A percentile compares a stretch with the other conserved stretches of the same genome.
These are phyloP conservation scores for Phrynocephalus versicolor DNA, from an alignment of 2,113 vertebrate species.

Conservation along the genomic window DNA sequence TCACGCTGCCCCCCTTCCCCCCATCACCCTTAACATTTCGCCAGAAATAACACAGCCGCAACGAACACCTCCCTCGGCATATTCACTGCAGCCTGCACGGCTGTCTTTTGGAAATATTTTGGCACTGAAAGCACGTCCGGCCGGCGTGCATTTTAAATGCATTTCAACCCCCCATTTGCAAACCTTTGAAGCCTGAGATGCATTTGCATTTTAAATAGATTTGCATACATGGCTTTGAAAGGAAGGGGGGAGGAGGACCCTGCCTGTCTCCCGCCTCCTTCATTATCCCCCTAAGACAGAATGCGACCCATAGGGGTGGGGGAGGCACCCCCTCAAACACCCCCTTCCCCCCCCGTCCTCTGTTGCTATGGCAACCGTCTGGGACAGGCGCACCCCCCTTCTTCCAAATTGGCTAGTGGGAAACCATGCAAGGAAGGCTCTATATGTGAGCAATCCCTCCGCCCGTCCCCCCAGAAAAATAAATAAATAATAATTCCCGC, in stretches of 20 bases:
- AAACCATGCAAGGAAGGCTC: slow-evolving; percentile 13
- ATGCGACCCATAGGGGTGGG: not conserved
- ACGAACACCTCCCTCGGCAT: too few relatives aligned
- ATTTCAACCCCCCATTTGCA: not conserved
- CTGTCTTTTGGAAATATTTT: too few relatives aligned
- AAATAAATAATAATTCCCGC: not conserved
- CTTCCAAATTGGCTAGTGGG: not conserved
- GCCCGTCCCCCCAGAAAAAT: not conserved
- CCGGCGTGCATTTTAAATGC: too few relatives aligned
- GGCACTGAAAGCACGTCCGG: too few relatives aligned
- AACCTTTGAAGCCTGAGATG: not conserved
- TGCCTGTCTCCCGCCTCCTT: not conserved
- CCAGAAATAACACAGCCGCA: too few relatives aligned
- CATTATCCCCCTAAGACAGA: not conserved
- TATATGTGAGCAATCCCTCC: too few relatives aligned
- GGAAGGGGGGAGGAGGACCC: not conserved
- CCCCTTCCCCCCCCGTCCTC: not conserved
- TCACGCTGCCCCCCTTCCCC: too few relatives aligned
- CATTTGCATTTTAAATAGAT: not conserved
- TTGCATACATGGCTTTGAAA: not conserved
- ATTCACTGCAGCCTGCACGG: too few relatives aligned
- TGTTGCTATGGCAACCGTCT: slow-evolving; percentile 66
- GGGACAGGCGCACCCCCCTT: slow-evolving; percentile 41
- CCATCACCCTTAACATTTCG: too few relatives aligned
- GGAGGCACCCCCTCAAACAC: not conserved